Evolutionary conservation across 1,140 invertebrate species (phyloP), one percentile per base, ranked within the genome.

Genomic region (Macrobrachium nipponense): DNA sequence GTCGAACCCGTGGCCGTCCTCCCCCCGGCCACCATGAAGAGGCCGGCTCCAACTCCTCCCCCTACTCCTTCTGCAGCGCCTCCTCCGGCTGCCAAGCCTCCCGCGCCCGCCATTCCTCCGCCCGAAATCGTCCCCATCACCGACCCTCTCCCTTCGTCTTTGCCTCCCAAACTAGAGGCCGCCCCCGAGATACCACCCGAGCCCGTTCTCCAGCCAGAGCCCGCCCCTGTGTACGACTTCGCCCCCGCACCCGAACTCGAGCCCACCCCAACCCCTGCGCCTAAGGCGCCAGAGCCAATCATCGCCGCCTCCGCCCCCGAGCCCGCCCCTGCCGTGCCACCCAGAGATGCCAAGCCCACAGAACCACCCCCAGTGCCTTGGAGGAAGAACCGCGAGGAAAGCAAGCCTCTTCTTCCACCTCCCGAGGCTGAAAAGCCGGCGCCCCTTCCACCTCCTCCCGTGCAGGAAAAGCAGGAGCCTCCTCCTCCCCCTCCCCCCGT

Each of bases 11-110:
- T 89, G 59, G 82, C 88, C 0, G 88, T 89, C 43, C 72, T 89
- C 5, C 88, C 88, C 62, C 88, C 88, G 59, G 88, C 88, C 11
- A 88, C 87, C 62, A 82, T 89, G 86, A 70, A 36, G 8, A 83
- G 82, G 61, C 80, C 73, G 14, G 27, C 75, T 20, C 27, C 27
- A 36, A 4, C 27, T 36, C 27, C 27, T 36, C 27, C 27, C 4
- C 27, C 27, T 36, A 1, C 85, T 59, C 86, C 86, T 7, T 60
- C 88, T 2, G 64, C 61, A 14, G 44, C 44, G 44, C 44, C 44
- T 51, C 44, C 82, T 86, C 18, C 86, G n/a, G n/a, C 85, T 59
- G 64, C 85, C 20, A 66, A 77, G 51, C 83, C 81, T 11, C 82
- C 79, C 0, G 82, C 23, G 10, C 62, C 86, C 58, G 68, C 59